These are phyloP conservation scores for Pithys albifrons DNA, from an alignment of 2,113 vertebrate genomes.

Conservation along the genomic window DNA sequence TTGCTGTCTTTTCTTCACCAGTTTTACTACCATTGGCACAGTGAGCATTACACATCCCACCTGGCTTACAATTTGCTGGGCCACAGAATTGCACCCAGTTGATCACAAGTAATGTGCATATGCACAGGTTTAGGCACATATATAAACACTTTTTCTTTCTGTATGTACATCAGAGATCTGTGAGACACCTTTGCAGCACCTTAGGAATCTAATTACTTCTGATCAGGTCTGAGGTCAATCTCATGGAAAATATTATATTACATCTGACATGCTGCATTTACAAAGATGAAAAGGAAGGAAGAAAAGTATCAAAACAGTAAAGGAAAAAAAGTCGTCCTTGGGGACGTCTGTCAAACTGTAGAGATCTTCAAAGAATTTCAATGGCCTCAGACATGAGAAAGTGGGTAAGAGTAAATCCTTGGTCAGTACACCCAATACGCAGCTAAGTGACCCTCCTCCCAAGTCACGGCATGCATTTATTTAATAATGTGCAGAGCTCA, in stretches of 20 bases:
- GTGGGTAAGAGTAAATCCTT: constrained; percentile 44
- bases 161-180: background rate
- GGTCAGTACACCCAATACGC: constrained; percentile 52
- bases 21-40: background rate
- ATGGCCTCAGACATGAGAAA: constrained; percentile 61
- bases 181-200: background rate
- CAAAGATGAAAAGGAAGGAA: constrained; percentile 62
- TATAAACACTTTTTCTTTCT: background rate
- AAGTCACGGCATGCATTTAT: constrained; percentile 61
- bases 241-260: constrained; percentile 56
- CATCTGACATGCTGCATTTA: constrained; percentile 61
- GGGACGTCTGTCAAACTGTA: constrained; percentile 68
- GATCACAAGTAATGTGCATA: background rate
- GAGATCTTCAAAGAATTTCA: constrained; percentile 72
- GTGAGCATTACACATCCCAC: background rate
- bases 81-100: background rate
- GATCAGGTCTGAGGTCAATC: constrained; percentile 58
- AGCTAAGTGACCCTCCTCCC: constrained; percentile 64
- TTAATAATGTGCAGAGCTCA: constrained; percentile 67
- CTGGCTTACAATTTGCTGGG: background rate
- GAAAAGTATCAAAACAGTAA: constrained; percentile 66
- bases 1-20: background rate
- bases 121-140: background rate
- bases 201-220: constrained; percentile 72
- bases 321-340: constrained; percentile 63